Base-by-base conservation (phyloP, 2,113 vertebrate species). In the Plectropomus leopardus region DNA sequence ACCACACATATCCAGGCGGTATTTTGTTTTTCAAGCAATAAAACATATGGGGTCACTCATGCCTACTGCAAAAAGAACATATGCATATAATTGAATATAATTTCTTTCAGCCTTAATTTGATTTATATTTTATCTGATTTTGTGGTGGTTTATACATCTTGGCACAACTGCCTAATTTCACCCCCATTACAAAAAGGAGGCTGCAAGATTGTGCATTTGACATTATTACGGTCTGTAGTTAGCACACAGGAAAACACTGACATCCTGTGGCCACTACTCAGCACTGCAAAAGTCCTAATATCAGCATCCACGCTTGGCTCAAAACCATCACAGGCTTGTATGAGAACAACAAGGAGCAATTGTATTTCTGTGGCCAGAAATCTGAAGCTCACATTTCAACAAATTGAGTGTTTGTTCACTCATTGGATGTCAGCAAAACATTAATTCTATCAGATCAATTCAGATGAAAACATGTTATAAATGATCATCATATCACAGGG, bases 211-310 rank as follows among this genome's bases (percentile, higher is more conserved):
- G 47, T 45, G 67, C 5, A 17, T 42, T 32, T 28, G 36, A 65
- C 54, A 30, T 16, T 0, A 4, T 11, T 24, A 36, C 34, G 30
- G 23, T 17, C 16, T 21, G 66, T 34, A 1, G 16, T 34, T 34
- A 13, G 42, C 51, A 2, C 16, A 40, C 45, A 36, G 67, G 28
- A 71, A 50, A 82, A 87, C 68, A 74, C 71, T 89, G 92, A 84
- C 90, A 88, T 21, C 91, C 88, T 53, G 79, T 86, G 93, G 87
- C 32, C 67, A 40, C 14, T 0, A 17, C 48, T 34, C 34, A 1
- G 9, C 23, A 85, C 76, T 81, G 53, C 87, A 78, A 24, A 21
- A 11, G 7, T 19, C 45, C 26, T 10, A 26, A 4, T 14, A 8
- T 28, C 21, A 47, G n/a, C 5, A 47, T 57, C 40, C 7, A 42